Conservation (phyloP, 2,113 vertebrate species). For the Archilochus colubris region DNA sequence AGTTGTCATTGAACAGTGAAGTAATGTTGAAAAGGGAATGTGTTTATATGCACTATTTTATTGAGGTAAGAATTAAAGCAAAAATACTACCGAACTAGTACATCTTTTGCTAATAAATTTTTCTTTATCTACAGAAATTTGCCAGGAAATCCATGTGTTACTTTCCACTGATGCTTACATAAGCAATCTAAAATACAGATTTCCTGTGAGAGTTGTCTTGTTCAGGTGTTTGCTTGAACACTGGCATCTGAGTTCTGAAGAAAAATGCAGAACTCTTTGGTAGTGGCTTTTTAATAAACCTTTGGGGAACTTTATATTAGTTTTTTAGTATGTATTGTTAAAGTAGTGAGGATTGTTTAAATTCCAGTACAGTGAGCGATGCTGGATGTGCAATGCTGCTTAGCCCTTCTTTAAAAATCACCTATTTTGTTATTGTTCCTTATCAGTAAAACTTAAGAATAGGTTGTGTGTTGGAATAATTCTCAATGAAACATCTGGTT, state of each 20-base stretch:
- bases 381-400: neutral
- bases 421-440: neutral
- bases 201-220: neutral
- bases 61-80: neutral
- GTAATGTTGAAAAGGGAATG: neutral
- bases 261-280: neutral
- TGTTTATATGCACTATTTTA: neutral
- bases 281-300: neutral
- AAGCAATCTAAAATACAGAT: rapidly evolving
- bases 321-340: neutral
- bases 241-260: neutral
- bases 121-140: neutral
- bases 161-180: neutral
- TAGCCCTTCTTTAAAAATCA: neutral
- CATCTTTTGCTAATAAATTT: neutral
- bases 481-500: neutral
- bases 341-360: neutral
- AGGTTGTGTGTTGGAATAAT: neutral
- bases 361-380: neutral
- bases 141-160: neutral
- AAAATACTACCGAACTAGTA: neutral
- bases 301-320: neutral
- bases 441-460: neutral
- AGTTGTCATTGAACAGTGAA: neutral
- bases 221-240: neutral